These are phyloP conservation scores for Garrulus glandarius DNA, from an alignment of 2,797 vertebrate species.

Conservation along the genomic window DNA sequence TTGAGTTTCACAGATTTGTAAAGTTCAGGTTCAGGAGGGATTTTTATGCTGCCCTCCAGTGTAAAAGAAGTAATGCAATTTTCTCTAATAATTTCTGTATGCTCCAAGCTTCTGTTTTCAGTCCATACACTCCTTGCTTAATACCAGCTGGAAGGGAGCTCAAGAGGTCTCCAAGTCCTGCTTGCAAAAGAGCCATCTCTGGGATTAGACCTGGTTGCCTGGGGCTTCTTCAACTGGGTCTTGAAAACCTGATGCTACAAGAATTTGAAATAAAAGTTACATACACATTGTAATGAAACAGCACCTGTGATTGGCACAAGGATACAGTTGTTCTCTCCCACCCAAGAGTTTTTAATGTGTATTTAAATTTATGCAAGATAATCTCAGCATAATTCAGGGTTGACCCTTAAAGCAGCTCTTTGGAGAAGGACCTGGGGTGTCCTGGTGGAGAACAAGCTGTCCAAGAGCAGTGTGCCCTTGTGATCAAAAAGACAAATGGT, in stretches of 20 bases:
- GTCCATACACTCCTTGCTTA: background rate
- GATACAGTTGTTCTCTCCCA: background rate
- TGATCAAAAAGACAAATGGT: background rate
- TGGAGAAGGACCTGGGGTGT: background rate
- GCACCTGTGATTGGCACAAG: background rate
- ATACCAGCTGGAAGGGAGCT: background rate
- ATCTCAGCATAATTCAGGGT: background rate
- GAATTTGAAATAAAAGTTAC: background rate
- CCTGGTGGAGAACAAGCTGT: background rate
- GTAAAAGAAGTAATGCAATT: background rate
- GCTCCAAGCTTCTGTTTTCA: background rate
- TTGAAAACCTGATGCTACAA: background rate
- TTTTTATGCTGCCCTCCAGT: background rate
- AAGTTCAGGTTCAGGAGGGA: background rate
- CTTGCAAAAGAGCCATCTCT: background rate
- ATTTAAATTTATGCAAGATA: background rate
- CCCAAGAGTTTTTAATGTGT: background rate
- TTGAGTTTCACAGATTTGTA: background rate
- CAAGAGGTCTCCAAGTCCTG: background rate
- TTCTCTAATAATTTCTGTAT: background rate
- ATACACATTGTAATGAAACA: background rate
- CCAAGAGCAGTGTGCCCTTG: background rate
- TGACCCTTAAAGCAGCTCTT: background rate
- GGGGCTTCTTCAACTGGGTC: background rate
- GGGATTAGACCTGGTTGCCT: background rate